Percentiles rank a stretch among this genome's conserved stretches.
These are phyloP conservation scores for Myotis planiceps DNA, from an alignment of 2,797 vertebrate genomes.

Conservation along the genomic window DNA sequence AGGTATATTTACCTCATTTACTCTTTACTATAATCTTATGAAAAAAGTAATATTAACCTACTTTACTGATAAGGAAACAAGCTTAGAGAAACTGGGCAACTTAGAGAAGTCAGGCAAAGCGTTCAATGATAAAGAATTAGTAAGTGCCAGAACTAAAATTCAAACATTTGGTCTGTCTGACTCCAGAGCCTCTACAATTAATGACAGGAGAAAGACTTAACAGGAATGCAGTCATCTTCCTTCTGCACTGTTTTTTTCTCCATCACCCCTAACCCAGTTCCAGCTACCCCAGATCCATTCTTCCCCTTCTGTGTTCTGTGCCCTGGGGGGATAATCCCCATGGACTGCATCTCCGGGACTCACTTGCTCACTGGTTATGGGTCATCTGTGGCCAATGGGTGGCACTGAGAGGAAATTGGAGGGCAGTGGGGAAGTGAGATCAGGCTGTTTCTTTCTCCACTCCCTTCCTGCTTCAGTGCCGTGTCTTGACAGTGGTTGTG, in stretches of 20 bases:
- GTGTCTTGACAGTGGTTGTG: neutral
- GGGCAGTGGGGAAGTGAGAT: neutral
- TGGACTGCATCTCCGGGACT: neutral
- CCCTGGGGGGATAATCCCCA: too few species aligned
- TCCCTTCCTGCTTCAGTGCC: neutral
- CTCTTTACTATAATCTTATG: neutral
- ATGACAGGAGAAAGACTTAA: neutral
- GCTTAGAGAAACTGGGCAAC: constrained; percentile 6
- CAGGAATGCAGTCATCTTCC: neutral
- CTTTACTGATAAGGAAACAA: neutral
- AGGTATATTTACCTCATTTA: neutral
- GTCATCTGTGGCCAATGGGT: neutral
- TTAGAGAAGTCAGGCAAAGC: neutral
- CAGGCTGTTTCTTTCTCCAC: neutral
- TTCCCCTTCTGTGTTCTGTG: neutral
- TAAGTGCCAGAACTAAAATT: neutral
- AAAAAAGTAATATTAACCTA: constrained; percentile 15
- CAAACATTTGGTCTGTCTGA: neutral
- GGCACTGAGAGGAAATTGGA: neutral
- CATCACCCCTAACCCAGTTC: neutral
- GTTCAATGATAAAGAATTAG: neutral
- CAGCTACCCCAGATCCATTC: neutral
- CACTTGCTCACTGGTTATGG: neutral
- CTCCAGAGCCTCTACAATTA: neutral
- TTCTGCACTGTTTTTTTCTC: neutral